phyloP scores from a whole-genome alignment of 2,113 vertebrate genomes.

The Marcusenius ussheri region DNA sequence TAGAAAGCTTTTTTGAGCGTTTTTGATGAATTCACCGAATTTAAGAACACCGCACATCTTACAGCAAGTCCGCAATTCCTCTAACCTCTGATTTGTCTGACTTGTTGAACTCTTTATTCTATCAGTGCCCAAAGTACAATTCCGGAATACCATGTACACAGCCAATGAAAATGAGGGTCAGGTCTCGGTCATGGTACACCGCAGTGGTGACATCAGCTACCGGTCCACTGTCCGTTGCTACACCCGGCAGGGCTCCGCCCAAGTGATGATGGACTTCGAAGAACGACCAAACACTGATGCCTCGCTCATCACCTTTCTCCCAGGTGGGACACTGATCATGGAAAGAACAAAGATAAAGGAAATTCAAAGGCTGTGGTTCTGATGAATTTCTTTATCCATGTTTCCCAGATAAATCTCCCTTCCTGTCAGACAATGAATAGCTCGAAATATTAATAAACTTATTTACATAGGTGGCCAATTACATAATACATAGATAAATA shows the following conservation, averaged over 20 bases:
- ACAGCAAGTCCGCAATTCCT: not conserved
- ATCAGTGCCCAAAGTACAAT: slow-evolving; percentile 86
- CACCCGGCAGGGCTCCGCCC: slow-evolving; percentile 81
- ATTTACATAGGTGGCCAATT: not conserved
- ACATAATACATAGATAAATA: slow-evolving; percentile 7
- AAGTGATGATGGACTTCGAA: slow-evolving; percentile 83
- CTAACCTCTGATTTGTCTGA: not conserved
- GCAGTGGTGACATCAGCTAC: slow-evolving; percentile 73
- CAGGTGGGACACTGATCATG: slow-evolving; percentile 58
- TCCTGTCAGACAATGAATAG: not conserved
- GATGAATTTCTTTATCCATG: not conserved
- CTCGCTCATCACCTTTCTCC: slow-evolving; percentile 75
- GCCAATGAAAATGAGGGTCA: slow-evolving; percentile 72
- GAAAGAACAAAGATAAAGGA: not conserved
- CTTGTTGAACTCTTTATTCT: not conserved
- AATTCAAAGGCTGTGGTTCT: not conserved
- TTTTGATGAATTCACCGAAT: not conserved
- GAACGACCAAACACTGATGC: slow-evolving; percentile 84
- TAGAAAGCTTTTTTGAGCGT: not conserved
- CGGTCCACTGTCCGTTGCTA: slow-evolving; percentile 81
- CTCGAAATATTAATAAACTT: not conserved
- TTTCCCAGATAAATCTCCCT: not conserved
- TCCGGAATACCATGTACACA: slow-evolving; percentile 66
- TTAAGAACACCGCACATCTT: not conserved
- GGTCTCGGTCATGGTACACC: slow-evolving; percentile 61